A percentile compares a stretch with the other conserved stretches of the same genome.
Evolutionary conservation across 2,888 invertebrate genomes (phyloP).

Genomic region (Ectemnius cavifrons): DNA sequence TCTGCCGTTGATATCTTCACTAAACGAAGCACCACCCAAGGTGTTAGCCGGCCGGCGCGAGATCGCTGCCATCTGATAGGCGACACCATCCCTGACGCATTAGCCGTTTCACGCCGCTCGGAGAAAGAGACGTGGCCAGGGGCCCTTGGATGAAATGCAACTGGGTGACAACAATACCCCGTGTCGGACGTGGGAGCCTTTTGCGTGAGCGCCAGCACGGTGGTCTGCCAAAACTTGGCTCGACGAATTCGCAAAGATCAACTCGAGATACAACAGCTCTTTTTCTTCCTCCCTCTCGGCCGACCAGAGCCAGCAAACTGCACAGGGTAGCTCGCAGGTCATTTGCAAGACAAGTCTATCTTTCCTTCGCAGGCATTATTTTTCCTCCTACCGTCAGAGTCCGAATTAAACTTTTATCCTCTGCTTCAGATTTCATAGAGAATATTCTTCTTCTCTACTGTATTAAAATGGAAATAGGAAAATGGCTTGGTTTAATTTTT

Average conservation of each 20-base stretch:
- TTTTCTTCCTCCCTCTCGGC: too few species aligned
- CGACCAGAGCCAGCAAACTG: too few species aligned
- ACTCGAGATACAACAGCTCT: background rate
- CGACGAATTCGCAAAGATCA: constrained; percentile 11
- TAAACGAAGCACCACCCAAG: constrained; percentile 74
- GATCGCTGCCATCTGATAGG: constrained; percentile 72
- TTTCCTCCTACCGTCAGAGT: too few species aligned
- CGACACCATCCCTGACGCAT: constrained; percentile 65
- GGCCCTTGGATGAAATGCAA: constrained; percentile 53
- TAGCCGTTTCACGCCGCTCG: constrained; percentile 67
- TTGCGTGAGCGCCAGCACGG: constrained; percentile 11
- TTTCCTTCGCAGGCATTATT: too few species aligned
- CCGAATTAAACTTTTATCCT: too few species aligned
- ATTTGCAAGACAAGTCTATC: constrained; percentile 3
- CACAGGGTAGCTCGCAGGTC: too few species aligned
- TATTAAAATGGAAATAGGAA: too few species aligned
- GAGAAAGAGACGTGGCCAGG: constrained; percentile 26
- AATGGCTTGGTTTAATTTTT: too few species aligned
- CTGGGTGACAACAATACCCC: constrained; percentile 66
- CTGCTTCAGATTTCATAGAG: too few species aligned
- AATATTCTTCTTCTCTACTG: too few species aligned
- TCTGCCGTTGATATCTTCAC: constrained; percentile 68
- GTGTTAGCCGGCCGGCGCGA: constrained; percentile 67
- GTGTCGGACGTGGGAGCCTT: constrained; percentile 15
- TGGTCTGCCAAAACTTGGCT: constrained; percentile 19